phyloP scores from a whole-genome alignment of 2,113 vertebrate genomes.

The Hiodon tergisus region DNA sequence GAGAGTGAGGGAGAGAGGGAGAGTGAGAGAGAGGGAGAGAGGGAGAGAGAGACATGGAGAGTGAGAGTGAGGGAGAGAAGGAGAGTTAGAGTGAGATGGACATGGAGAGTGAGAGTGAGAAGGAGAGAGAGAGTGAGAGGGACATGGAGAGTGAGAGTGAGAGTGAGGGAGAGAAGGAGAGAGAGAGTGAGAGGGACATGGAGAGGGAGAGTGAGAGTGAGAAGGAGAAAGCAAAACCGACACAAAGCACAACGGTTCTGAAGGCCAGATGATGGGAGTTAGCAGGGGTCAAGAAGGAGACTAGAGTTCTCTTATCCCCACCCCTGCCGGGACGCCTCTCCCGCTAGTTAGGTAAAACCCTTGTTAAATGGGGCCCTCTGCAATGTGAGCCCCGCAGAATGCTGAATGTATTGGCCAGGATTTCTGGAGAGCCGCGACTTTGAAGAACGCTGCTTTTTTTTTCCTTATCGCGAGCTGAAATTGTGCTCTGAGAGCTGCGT shows the following conservation, averaged over 20 bases:
- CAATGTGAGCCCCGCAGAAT: constrained; percentile 17
- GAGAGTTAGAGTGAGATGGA: too few species aligned
- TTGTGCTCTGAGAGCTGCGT: not conserved
- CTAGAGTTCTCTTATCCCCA: constrained; percentile 12
- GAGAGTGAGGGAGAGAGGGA: not conserved
- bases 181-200: too few species aligned
- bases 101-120: too few species aligned
- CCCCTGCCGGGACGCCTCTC: not conserved
- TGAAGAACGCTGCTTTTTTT: not conserved
- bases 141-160: too few species aligned
- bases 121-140: too few species aligned
- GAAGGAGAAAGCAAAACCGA: too few species aligned
- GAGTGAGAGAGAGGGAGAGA: not conserved
- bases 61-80: too few species aligned
- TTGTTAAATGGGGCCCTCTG: constrained; percentile 22
- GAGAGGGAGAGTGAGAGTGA: too few species aligned
- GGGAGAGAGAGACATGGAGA: too few species aligned
- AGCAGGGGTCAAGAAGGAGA: too few species aligned
- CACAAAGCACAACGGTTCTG: too few species aligned
- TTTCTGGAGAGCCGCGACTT: constrained; percentile 10
- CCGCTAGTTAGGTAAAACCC: constrained; percentile 22
- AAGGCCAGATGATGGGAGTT: too few species aligned
- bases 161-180: not conserved
- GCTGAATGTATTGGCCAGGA: constrained; percentile 20
- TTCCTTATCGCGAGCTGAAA: constrained; percentile 4